phyloP scores from a whole-genome alignment of 2,797 vertebrate species.

The Staurois parvus region DNA sequence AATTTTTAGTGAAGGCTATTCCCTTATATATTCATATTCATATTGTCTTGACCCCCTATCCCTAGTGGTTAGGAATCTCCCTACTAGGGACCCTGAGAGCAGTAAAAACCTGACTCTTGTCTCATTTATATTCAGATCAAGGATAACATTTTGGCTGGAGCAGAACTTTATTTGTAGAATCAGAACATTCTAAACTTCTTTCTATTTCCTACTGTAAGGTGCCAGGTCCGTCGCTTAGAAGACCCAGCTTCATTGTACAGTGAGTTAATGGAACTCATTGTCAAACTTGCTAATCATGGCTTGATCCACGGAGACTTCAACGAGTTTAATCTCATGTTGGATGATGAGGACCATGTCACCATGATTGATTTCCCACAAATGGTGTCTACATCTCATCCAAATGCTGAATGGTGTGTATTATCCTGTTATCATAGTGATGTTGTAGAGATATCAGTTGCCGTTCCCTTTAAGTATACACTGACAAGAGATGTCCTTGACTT shows the following conservation, averaged over 20 bases:
- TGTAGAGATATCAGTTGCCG: conserved; percentile 18
- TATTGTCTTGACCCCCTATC: no score
- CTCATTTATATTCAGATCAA: not conserved
- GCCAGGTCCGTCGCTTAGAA: conserved; percentile 87
- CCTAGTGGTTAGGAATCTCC: no score
- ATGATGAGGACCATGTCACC: conserved; percentile 88
- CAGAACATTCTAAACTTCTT: not conserved
- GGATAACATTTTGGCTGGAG: no score
- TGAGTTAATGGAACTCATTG: conserved; percentile 95
- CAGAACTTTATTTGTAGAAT: not conserved
- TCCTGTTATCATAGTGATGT: conserved; percentile 1
- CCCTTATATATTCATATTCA: no score
- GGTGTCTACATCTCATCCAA: conserved; percentile 93
- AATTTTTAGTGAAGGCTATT: no score
- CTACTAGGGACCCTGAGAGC: no score
- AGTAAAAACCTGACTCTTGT: not conserved
- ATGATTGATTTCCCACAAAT: conserved; percentile 99
- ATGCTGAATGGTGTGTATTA: conserved; percentile 90
- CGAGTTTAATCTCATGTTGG: conserved; percentile 96
- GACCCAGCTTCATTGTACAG: conserved; percentile 88
- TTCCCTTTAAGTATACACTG: conserved; percentile 21
- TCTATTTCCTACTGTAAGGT: conserved; percentile 72
- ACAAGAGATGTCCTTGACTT: not conserved
- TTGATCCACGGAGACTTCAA: conserved; percentile 98
- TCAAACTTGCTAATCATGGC: conserved; percentile 93